Base-by-base conservation (phyloP, 1,140 invertebrate genomes). In the Heliconius hewitsoni region DNA sequence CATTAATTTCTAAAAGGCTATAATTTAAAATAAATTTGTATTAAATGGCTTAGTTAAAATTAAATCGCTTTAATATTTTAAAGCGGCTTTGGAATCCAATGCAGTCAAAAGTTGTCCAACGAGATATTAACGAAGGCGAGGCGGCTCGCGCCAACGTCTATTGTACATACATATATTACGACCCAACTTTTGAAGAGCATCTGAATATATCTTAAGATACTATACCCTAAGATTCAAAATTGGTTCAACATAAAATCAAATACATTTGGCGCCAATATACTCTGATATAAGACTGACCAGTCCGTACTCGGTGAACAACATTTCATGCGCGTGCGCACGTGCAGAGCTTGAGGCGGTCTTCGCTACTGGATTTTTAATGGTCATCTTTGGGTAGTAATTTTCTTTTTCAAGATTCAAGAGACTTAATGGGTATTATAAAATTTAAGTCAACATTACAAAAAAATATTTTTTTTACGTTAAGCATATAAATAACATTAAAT, bases 341-440 rank as follows among this genome's bases (percentile, higher is more conserved):
- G 92, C 88, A 90, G 42, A 46, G 85, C 91, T 81, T 76, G 81
- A 79, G 90, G 90, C 90, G 78, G 66, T 79, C 79, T 78, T 79
- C 73, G 92, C 91, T 94, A 94, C 92, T 89, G 92, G 88, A 76
- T 86, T 91, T 88, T 89, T 91, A 90, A 90, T 89, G 83, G 83
- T 86, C 84, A 74, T 84, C 85, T 86, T 89, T 88, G 81, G 79
- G 80, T 19, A 66, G 82, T 84, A 81, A 81, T 83, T 86, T 86
- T 85, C 81, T 87, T 83, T 85, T 81, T 79, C 73, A 37, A 73
- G 50, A 70, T 78, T 23, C 23, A 23, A 23, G 23, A 76, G 74
- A 74, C 74, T 52, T 52, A 19, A 52, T 52, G 18, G 16, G 18
- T 19, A 52, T 19, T 18, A 52, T 52, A 52, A 52, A 52, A 52